Evolutionary conservation across 2,888 invertebrate genomes (phyloP), one percentile per base, ranked within the genome.

Genomic region (Lycocerus yunnanus): DNA sequence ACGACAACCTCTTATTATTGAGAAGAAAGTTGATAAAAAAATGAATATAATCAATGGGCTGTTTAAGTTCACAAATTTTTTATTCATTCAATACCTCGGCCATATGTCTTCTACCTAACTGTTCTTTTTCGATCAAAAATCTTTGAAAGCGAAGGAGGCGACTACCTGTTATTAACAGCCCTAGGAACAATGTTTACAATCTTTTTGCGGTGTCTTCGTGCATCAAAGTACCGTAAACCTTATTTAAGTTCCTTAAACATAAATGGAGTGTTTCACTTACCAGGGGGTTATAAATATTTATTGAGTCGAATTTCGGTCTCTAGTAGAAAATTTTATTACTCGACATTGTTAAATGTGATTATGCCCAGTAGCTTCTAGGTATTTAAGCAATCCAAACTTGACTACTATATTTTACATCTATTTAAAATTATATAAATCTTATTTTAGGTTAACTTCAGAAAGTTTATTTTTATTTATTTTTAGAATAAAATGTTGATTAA

Each of bases 41-140:
- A 15, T 24, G 66, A 63, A 63, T 63, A 20, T 63, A 63, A 63
- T 63, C 61, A 63, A 63, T 63, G 61, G 43, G 61, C 11, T 63
- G 18, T 11, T 63, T n/a, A n/a, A 18, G 61, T 63, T 63, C 20
- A 18, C 15, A 27, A 66, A 24, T 66, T 21, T 24, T 15, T 67
- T 59, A 43, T 43, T 43, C 43, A 43, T 43, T 43, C 43, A n/a
- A 43, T 43, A 43, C 43, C 43, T 18, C 65, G 18, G n/a, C 68
- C 61, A 67, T 71, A 68, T 74, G 71, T 66, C 65, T 27, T 15
- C 63, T 67, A 65, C 74, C 74, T 74, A 74, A 74, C 74, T 74
- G 74, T 74, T 65, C 74, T 65, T 68, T 74, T n/a, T 71, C 11
- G 15, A 21, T 63, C n/a, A 58, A 70, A 70, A 24, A 73, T 73